Conservation (phyloP, 2,113 vertebrate genomes). For the Andinoacara biseriatus region DNA sequence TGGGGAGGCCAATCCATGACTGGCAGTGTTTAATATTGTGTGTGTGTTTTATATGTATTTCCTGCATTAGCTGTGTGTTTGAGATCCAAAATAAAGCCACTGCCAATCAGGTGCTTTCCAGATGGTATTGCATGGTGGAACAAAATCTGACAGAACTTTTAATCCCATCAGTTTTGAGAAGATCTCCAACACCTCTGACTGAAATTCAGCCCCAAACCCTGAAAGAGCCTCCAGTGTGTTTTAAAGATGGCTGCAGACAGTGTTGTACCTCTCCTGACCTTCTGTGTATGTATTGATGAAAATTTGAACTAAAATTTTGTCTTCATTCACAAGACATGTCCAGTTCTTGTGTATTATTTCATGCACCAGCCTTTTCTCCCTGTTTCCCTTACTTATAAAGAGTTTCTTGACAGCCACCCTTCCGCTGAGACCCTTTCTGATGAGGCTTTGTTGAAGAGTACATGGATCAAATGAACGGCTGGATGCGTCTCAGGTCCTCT, state of each 20-base stretch:
- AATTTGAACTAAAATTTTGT: neutral
- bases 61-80: neutral
- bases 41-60: neutral
- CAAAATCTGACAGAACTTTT: neutral
- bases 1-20: neutral
- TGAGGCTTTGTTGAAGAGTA: neutral
- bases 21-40: too few relatives aligned
- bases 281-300: neutral
- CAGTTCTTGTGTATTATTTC: neutral
- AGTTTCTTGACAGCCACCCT: neutral
- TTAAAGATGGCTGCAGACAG: neutral
- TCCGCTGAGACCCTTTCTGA: neutral
- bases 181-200: neutral
- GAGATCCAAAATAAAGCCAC: neutral
- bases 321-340: neutral
- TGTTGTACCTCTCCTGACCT: neutral
- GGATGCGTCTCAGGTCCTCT: neutral
- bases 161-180: too few relatives aligned
- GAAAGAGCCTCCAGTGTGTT: neutral
- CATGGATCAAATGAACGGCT: neutral
- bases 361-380: neutral
- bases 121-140: neutral
- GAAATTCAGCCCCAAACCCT: neutral
- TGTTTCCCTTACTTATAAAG: neutral
- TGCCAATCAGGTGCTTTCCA: too few relatives aligned